phyloP scores from a whole-genome alignment of 1,140 invertebrate species.

The Pseudomyrmex gracilis region DNA sequence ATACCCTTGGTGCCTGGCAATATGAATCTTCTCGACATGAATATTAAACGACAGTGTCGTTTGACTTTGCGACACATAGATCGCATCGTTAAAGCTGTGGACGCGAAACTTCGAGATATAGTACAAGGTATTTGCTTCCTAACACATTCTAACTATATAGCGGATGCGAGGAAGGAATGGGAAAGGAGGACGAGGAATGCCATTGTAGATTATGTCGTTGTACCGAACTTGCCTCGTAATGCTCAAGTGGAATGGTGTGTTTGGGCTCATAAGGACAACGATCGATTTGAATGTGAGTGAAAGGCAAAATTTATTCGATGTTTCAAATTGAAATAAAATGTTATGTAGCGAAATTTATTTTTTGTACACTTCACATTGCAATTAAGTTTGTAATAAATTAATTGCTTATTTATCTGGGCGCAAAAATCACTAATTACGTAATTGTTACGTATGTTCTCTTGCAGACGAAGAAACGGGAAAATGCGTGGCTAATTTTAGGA shows the following conservation, averaged over 20 bases:
- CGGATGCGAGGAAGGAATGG: slow-evolving; percentile 91
- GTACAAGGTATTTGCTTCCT: slow-evolving; percentile 95
- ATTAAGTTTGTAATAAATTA: background rate
- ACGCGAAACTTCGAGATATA: slow-evolving; percentile 91
- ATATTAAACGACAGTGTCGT: slow-evolving; percentile 91
- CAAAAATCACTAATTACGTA: background rate
- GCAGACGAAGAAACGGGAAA: slow-evolving; percentile 95
- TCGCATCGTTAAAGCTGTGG: slow-evolving; percentile 92
- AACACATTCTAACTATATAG: slow-evolving; percentile 89
- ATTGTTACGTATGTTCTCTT: slow-evolving; percentile 71
- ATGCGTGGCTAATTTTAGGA: slow-evolving; percentile 92
- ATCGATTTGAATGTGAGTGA: slow-evolving; percentile 93
- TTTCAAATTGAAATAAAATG: background rate
- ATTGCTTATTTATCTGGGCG: background rate
- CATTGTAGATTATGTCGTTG: slow-evolving; percentile 94
- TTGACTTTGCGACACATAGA: slow-evolving; percentile 93
- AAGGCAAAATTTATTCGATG: slow-evolving; percentile 19
- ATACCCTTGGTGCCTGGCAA: slow-evolving; percentile 95
- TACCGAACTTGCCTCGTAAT: slow-evolving; percentile 91
- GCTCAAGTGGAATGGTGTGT: slow-evolving; percentile 97
- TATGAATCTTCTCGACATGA: slow-evolving; percentile 89
- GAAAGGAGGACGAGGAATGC: slow-evolving; percentile 94
- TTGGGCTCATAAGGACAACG: slow-evolving; percentile 94
- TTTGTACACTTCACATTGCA: background rate
- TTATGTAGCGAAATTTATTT: background rate